Conservation (phyloP, 2,888 invertebrate species). For the Alloplasta piceator region DNA sequence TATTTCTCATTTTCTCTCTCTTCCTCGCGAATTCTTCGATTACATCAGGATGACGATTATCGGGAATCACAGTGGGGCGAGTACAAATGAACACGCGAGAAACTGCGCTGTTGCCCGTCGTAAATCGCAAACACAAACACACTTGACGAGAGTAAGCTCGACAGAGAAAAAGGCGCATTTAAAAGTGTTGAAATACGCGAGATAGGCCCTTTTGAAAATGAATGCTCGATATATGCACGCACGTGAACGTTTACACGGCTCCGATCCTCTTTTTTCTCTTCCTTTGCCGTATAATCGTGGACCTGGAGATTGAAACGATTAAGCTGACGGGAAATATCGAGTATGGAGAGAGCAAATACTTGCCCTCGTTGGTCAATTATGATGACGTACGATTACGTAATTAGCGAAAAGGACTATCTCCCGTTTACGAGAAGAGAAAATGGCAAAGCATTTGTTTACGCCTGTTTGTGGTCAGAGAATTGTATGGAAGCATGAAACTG, state of each 20-base stretch:
- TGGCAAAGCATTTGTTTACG: background rate
- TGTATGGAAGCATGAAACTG: background rate
- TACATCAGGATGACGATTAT: slow-evolving; percentile 60
- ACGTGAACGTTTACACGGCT: slow-evolving; percentile 36
- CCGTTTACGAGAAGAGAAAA: background rate
- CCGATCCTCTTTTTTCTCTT: slow-evolving; percentile 11
- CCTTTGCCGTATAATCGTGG: slow-evolving; percentile 20
- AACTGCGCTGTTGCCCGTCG: slow-evolving; percentile 34
- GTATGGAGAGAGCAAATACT: slow-evolving; percentile 47
- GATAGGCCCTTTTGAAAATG: too few relatives aligned
- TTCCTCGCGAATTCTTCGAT: slow-evolving; percentile 45
- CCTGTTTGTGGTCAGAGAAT: background rate
- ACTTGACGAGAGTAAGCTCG: too few relatives aligned
- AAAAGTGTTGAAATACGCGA: too few relatives aligned
- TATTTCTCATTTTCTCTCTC: slow-evolving; percentile 15
- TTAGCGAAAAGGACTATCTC: slow-evolving; percentile 62
- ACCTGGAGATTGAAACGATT: slow-evolving; percentile 72
- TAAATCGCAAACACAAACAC: background rate
- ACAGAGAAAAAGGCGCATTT: too few relatives aligned
- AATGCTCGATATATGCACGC: slow-evolving; percentile 10
- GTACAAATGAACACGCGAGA: slow-evolving; percentile 57
- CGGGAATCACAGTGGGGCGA: slow-evolving; percentile 52
- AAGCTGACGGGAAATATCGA: slow-evolving; percentile 50
- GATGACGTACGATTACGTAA: slow-evolving; percentile 63
- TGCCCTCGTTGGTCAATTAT: slow-evolving; percentile 69